Conservation (phyloP, 2,888 invertebrate species). For the Macaria notata region DNA sequence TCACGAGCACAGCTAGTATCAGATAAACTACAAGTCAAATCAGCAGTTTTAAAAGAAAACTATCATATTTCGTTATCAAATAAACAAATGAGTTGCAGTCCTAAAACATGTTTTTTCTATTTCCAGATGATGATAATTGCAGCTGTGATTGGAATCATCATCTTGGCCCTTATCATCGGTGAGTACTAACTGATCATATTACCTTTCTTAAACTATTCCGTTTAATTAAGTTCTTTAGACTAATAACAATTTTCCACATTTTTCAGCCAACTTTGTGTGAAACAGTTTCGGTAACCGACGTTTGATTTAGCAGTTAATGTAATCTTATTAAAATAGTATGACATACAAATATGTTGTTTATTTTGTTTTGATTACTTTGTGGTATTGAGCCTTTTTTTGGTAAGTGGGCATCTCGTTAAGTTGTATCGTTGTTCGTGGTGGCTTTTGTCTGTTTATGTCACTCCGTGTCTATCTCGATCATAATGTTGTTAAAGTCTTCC, state of each 20-base stretch:
- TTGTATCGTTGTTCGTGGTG: constrained; percentile 63
- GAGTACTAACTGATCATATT: constrained; percentile 64
- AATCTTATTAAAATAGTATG: constrained; percentile 50
- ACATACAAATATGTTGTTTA: constrained; percentile 55
- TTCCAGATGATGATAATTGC: constrained; percentile 95
- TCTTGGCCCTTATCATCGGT: constrained; percentile 95
- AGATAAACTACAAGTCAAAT: too few relatives aligned
- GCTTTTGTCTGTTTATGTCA: constrained; percentile 71
- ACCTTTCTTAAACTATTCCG: constrained; percentile 5
- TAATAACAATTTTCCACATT: constrained; percentile 73
- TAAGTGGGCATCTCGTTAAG: constrained; percentile 61
- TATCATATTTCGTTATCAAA: too few relatives aligned
- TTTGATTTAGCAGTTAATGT: constrained; percentile 73
- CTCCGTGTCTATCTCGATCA: constrained; percentile 56
- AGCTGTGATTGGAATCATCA: constrained; percentile 91
- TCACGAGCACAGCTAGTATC: too few relatives aligned
- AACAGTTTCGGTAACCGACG: constrained; percentile 76
- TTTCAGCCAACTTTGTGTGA: constrained; percentile 81
- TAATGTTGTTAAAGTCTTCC: constrained; percentile 50
- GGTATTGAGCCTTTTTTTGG: constrained; percentile 62
- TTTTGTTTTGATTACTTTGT: constrained; percentile 55
- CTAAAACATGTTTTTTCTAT: not conserved
- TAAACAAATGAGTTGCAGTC: too few relatives aligned
- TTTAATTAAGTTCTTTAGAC: constrained; percentile 53
- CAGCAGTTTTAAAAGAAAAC: too few relatives aligned